Base-by-base conservation (phyloP, 1,140 invertebrate genomes). In the Lepeophtheirus salmonis region DNA sequence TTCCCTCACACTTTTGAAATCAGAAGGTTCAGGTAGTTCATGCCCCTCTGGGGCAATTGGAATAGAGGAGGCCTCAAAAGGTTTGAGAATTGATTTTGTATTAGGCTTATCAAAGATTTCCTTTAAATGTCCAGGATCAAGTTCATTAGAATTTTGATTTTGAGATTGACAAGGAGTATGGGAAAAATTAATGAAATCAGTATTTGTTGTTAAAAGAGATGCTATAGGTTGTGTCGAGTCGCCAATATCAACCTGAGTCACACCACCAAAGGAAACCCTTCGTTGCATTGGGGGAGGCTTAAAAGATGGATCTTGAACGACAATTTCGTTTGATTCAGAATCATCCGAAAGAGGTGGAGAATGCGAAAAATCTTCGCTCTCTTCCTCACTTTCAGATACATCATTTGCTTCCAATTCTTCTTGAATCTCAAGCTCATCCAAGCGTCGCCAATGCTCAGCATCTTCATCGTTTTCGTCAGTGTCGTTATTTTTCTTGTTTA, bases 401-500 rank as follows among this genome's bases (percentile, higher is more conserved):
- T 20, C 4, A 17, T 59, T 25, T 17, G 13, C 3, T 26, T 73
- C 67, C 56, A 77, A 62, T 66, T 77, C 73, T 67, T 78, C 77
- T 65, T 75, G 66, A 24, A 76, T 41, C 66, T 78, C 77, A 54
- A 78, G 67, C 61, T 74, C 70, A 65, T 78, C 75, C 14, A 79
- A 66, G 63, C 71, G 70, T 25, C 66, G 63, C 65, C 72, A 75
- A 24, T 77, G 62, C 65, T 75, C 72, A 64, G 75, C 70, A 25
- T 76, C 73, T 3, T 68, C 68, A 56, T 65, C 49, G 53, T 70
- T 69, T 58, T 73, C 68, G 55, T 67, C 49, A 24, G 63, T 61
- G 56, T 53, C 52, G 62, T 26, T 13, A 58, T 13, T 55, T 64
- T 70, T 14, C 71, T 56, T 64, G 0, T 66, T 66, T 53, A 75